Conservation (phyloP, 2,113 vertebrate genomes). For the Orycteropus afer region DNA sequence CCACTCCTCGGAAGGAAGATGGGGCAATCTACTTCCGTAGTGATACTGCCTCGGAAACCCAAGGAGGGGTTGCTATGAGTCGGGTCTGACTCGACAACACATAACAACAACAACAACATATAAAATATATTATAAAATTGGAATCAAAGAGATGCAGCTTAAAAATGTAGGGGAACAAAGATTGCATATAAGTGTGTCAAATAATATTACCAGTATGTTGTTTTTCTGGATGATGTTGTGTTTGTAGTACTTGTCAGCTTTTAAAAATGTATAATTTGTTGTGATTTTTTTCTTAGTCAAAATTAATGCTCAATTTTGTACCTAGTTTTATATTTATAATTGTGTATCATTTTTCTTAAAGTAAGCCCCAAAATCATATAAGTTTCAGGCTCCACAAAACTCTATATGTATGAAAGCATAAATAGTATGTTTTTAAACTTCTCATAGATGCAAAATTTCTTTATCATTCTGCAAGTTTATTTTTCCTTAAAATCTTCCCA, state of each 20-base stretch:
- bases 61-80: no score
- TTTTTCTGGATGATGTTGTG: constrained; percentile 18
- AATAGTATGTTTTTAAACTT: constrained; percentile 29
- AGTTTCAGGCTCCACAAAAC: neutral
- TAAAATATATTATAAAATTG: neutral
- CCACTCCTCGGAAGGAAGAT: no score
- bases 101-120: no score
- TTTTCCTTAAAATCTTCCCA: neutral
- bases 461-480: neutral
- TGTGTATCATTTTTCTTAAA: constrained; percentile 40
- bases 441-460: neutral
- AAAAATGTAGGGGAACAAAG: neutral
- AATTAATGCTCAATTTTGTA: neutral
- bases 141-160: neutral
- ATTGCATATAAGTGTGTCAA: neutral
- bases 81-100: no score
- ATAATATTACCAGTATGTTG: neutral
- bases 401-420: neutral
- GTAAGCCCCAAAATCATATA: neutral
- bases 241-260: neutral
- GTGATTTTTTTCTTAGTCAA: no score
- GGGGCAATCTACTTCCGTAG: no score
- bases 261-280: no score
- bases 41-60: no score
- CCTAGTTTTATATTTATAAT: constrained; percentile 32